These are phyloP conservation scores for Mesaphorura yosii DNA, from an alignment of 1,140 invertebrate genomes.

Conservation along the genomic window DNA sequence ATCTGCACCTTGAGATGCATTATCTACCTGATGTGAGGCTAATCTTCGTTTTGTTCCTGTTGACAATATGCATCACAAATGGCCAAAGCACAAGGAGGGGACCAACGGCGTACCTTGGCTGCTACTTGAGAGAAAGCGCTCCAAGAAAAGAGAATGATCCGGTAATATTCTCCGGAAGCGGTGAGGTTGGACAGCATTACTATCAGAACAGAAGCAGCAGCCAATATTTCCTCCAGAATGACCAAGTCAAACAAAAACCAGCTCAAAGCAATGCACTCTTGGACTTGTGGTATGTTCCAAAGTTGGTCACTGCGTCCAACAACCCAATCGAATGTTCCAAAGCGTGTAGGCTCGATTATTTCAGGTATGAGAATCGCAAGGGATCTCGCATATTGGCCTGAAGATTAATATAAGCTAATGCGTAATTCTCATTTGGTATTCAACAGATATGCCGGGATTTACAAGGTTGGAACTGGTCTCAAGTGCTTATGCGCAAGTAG, in stretches of 20 bases:
- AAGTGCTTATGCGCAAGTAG: conserved; percentile 39
- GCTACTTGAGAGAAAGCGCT: background rate
- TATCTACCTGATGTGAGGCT: too few species aligned
- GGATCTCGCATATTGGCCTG: background rate
- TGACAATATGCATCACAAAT: too few species aligned
- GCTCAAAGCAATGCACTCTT: background rate
- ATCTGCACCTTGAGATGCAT: too few species aligned
- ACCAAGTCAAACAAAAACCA: background rate
- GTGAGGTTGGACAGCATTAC: background rate
- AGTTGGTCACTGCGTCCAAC: background rate
- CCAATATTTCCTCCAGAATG: background rate
- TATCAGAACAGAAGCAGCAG: background rate
- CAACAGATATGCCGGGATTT: conserved; percentile 25
- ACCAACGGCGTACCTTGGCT: conserved; percentile 5
- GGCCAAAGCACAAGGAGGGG: too few species aligned
- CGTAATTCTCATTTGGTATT: background rate
- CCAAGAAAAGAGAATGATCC: background rate
- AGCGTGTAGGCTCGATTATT: conserved; percentile 15
- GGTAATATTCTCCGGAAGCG: background rate
- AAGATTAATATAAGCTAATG: background rate
- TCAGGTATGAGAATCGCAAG: conserved; percentile 4
- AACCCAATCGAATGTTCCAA: conserved; percentile 7
- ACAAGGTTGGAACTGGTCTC: background rate
- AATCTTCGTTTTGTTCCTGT: too few species aligned
- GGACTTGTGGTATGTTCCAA: conserved; percentile 22